A percentile compares a stretch with the other conserved stretches of the same genome.
These are phyloP conservation scores for Orycteropus afer DNA, from an alignment of 2,113 vertebrate genomes.

Conservation along the genomic window DNA sequence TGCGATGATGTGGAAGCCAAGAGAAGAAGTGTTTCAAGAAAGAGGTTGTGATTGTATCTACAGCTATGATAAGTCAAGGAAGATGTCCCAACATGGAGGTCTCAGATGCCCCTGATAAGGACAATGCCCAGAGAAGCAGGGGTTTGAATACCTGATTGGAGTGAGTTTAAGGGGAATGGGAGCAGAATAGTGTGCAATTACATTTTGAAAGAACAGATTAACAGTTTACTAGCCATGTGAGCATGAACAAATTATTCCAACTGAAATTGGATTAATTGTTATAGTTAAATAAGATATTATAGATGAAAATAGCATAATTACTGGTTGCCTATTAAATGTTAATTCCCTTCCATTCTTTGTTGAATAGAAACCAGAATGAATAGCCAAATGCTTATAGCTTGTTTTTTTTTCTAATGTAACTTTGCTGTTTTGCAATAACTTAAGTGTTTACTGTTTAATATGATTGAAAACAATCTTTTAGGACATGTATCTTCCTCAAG, in stretches of 20 bases:
- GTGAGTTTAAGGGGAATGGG: not conserved
- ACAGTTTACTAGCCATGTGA: not conserved
- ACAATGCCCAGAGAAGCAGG: not conserved
- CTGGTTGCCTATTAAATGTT: conserved; percentile 13
- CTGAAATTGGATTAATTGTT: not conserved
- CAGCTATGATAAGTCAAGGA: not conserved
- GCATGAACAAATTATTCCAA: not conserved
- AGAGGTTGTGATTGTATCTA: not conserved
- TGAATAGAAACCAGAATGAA: conserved; percentile 38
- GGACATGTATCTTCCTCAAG: not conserved
- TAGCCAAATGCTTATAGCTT: not conserved
- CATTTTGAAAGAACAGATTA: not conserved
- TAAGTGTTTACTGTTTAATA: not conserved
- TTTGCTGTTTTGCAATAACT: conserved; percentile 13
- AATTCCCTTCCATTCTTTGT: conserved; percentile 19
- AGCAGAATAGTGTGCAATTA: not conserved
- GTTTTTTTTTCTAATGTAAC: conserved; percentile 31
- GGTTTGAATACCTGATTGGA: not conserved
- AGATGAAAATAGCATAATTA: conserved; percentile 36
- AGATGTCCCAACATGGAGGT: not conserved
- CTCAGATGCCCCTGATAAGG: not conserved
- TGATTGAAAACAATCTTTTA: not conserved
- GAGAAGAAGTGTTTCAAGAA: not conserved
- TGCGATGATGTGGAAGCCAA: not conserved
- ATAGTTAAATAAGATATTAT: conserved; percentile 29